Base-by-base conservation (phyloP, 2,113 vertebrate genomes). In the Upupa epops region DNA sequence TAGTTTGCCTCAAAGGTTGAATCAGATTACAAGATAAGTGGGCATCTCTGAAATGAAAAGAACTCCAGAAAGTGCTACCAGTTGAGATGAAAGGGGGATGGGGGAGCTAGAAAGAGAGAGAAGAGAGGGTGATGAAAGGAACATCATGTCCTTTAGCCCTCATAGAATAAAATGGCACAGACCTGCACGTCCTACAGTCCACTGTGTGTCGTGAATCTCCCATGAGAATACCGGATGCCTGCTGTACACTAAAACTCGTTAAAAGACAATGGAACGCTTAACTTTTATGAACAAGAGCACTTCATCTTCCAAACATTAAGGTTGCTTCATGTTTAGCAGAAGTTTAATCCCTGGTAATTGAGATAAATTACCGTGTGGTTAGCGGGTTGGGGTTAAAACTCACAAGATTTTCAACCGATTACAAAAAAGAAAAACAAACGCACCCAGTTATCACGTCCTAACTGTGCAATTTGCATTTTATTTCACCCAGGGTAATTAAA, bases 401-500 rank as follows among this genome's bases (percentile, higher is more conserved):
- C 58, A 8, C 9, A 19, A 83, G 52, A 95, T 93, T 83, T 92
- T 88, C 91, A 89, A 82, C 11, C 55, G 83, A 96, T 92, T 85
- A 78, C 17, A 28, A 82, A 83, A 83, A 78, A 65, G 46, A 28
- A 46, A 66, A 65, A 45, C 46, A 12, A 48, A 48, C 1, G 2
- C 49, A 90, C 48, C n/a, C 66, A 48, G 83, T 94, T 97, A 95
- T 93, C 89, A 97, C 95, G 80, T 91, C 77, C 92, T 95, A 89
- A 92, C 76, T 88, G 93, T 95, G 92, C 95, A 96, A 97, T 97
- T 95, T 96, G 92, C 93, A 84, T 72, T 52, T 93, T 95, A 85
- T 92, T 94, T 92, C 71, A 71, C 89, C 77, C 92, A 29, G 61
- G 92, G 83, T 97, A 97, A 97, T 98, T 97, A 97, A 97, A 97